These are phyloP conservation scores for Pholis gunnellus DNA, from an alignment of 2,113 vertebrate species.

Conservation along the genomic window DNA sequence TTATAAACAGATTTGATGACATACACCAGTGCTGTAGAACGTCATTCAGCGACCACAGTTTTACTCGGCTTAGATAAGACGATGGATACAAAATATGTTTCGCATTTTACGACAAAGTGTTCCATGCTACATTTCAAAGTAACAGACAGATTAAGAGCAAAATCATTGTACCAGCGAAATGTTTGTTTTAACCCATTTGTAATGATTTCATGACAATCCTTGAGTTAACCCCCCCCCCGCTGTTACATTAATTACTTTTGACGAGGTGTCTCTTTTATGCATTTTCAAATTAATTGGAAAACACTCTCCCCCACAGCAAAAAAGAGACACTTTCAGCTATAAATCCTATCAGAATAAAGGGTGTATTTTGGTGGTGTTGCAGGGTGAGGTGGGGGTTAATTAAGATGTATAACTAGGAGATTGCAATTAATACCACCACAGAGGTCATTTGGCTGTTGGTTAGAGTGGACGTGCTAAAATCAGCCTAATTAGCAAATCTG, in stretches of 20 bases:
- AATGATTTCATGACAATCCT: conserved; percentile 45
- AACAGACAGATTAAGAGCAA: conserved; percentile 50
- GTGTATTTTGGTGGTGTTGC: conserved; percentile 36
- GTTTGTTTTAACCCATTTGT: conserved; percentile 32
- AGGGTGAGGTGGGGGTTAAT: conserved; percentile 65
- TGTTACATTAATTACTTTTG: conserved; percentile 51
- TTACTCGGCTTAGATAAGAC: background rate
- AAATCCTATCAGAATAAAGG: conserved; percentile 45
- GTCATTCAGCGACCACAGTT: background rate
- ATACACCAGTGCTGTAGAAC: background rate
- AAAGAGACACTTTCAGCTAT: conserved; percentile 29
- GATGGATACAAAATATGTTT: conserved; percentile 13
- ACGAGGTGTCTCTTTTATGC: conserved; percentile 26
- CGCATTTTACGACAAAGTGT: background rate
- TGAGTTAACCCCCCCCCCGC: conserved; percentile 18
- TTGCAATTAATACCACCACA: conserved; percentile 68
- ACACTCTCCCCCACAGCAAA: conserved; percentile 25
- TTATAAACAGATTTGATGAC: background rate
- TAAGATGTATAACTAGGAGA: conserved; percentile 74
- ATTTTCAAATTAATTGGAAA: conserved; percentile 57
- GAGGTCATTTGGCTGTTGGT: conserved; percentile 72
- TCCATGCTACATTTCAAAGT: conserved; percentile 39
- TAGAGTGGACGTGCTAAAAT: conserved; percentile 66
- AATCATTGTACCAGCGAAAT: conserved; percentile 34
- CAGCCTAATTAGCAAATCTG: conserved; percentile 73